Base-by-base conservation (phyloP, 1,140 invertebrate species). In the Heliconius himera region DNA sequence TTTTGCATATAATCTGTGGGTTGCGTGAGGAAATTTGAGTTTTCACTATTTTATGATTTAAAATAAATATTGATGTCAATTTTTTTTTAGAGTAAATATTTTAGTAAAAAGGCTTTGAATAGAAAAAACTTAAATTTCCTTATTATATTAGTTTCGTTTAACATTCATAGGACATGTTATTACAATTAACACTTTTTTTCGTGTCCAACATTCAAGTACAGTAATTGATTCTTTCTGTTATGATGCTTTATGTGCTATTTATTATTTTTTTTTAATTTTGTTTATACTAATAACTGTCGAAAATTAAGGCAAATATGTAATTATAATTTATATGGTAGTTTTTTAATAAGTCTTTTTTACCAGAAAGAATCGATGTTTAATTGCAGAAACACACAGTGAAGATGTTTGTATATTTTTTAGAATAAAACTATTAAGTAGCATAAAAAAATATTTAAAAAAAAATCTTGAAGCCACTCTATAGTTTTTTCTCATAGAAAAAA, bases 1-100 rank as follows among this genome's bases (percentile, higher is more conserved):
- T 66, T 80, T 83, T 74, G 13, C 13, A 46, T 78, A 54, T 33
- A 38, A 51, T 80, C 46, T 76, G 70, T 36, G 9, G 60, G 13
- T 66, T 66, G 13, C 8, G 8, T 60, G 60, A 29, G 60, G 60
- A 66, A 66, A 66, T 66, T 66, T 66, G 60, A 66, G 60, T 26
- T 66, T 29, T 29, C 3, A 46, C 41, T 60, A 4, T 60, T 60
- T 22, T 9, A 60, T n/a, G n/a, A 22, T n/a, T 60, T 11, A 22
- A 22, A 26, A 60, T 26, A 22, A 22, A 60, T 22, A 54, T 0
- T 54, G 6, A 54, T 54, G 20, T 8, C 20, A 54, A n/a, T 54
- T 54, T n/a, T 8, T n/a, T n/a, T 54, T 54, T n/a, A 54, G 51
- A n/a, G 0, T 54, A n/a, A 20, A n/a, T 1, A 20, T 0, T 54